Percentiles rank a stretch among this genome's conserved stretches.
phyloP scores from a whole-genome alignment of 1,140 invertebrate species.

The Druon quercuslanigerum region DNA sequence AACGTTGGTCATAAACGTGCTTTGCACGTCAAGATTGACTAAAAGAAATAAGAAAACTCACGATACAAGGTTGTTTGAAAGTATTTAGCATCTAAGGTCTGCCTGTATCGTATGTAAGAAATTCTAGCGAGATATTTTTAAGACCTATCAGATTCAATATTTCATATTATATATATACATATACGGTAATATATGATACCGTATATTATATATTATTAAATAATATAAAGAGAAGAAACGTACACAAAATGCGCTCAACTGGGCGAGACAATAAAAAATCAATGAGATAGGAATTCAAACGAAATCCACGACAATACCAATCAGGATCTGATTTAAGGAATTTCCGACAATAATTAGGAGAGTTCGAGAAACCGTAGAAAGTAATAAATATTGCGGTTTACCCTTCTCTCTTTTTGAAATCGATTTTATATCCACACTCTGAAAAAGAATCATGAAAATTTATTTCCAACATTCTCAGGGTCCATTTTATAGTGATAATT shows the following conservation, averaged over 20 bases:
- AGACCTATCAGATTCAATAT: slow-evolving; percentile 71
- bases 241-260: slow-evolving; percentile 39
- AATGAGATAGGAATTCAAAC: slow-evolving; percentile 32
- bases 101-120: slow-evolving; percentile 62
- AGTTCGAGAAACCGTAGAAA: slow-evolving; percentile 49
- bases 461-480: no score
- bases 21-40: slow-evolving; percentile 34
- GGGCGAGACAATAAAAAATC: slow-evolving; percentile 39
- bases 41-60: slow-evolving; percentile 47
- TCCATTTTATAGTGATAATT: no score
- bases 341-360: slow-evolving; percentile 49
- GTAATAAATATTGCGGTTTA: slow-evolving; percentile 40
- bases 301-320: slow-evolving; percentile 6
- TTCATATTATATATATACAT: slow-evolving; percentile 61
- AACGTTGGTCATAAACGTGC: slow-evolving; percentile 30
- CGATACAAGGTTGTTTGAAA: slow-evolving; percentile 74
- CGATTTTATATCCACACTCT: slow-evolving; percentile 18
- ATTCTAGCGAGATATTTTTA: slow-evolving; percentile 72
- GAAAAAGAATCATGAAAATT: background rate
- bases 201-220: slow-evolving; percentile 48
- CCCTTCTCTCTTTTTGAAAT: background rate
- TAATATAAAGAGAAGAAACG: slow-evolving; percentile 43
- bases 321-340: slow-evolving; percentile 2
- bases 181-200: slow-evolving; percentile 45
- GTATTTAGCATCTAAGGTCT: slow-evolving; percentile 71